A percentile compares a stretch with the other conserved stretches of the same genome.
phyloP scores from a whole-genome alignment of 2,888 invertebrate species.

The Pristionchus exspectatus region DNA sequence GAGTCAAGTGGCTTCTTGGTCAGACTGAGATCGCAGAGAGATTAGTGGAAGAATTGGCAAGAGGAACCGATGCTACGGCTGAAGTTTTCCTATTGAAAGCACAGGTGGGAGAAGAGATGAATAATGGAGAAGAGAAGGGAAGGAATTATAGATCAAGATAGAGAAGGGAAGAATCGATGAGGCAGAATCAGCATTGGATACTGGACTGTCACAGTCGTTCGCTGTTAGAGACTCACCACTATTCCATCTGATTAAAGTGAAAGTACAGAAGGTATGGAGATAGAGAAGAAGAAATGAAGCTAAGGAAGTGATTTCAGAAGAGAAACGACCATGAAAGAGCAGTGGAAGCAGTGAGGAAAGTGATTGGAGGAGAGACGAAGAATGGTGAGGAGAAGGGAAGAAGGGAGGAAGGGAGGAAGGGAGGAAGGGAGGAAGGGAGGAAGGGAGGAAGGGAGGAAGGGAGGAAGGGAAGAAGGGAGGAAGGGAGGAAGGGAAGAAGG shows the following conservation, averaged over 20 bases:
- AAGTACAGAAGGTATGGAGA: constrained; percentile 86
- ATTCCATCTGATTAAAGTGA: constrained; percentile 90
- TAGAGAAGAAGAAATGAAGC: background rate
- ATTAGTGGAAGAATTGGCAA: constrained; percentile 86
- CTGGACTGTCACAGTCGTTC: constrained; percentile 92
- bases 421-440: background rate
- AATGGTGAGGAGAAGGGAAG: constrained; percentile 34
- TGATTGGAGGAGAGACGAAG: constrained; percentile 83
- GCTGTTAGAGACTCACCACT: constrained; percentile 92
- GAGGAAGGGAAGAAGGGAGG: background rate
- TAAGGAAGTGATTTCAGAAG: background rate
- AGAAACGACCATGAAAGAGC: constrained; percentile 47
- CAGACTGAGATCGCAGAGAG: constrained; percentile 86
- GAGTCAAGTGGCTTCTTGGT: constrained; percentile 87
- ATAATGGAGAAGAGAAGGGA: background rate
- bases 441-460: background rate
- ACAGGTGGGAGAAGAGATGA: constrained; percentile 64
- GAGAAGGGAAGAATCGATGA: constrained; percentile 69
- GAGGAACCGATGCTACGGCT: constrained; percentile 87
- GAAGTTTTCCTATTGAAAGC: constrained; percentile 91
- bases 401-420: background rate
- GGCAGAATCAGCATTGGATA: constrained; percentile 65
- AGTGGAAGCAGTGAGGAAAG: constrained; percentile 79
- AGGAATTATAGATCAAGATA: constrained; percentile 66
- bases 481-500: too few species aligned